These are phyloP conservation scores for Copsychus sechellarum DNA, from an alignment of 2,113 vertebrate species.

Conservation along the genomic window DNA sequence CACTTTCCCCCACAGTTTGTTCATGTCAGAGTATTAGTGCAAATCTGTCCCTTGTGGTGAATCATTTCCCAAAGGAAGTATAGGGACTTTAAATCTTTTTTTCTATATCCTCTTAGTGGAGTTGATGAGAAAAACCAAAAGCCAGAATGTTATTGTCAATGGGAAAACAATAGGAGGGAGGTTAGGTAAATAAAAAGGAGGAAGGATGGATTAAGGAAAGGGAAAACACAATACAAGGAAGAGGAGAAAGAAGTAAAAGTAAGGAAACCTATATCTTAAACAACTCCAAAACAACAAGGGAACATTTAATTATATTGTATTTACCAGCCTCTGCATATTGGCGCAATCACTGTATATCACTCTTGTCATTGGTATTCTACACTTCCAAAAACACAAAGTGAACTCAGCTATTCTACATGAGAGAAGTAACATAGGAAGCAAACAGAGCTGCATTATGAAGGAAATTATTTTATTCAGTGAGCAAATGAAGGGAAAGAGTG, in stretches of 20 bases:
- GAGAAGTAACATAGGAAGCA: background rate
- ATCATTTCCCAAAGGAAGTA: background rate
- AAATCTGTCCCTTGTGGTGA: background rate
- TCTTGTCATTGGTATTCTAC: background rate
- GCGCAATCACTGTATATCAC: background rate
- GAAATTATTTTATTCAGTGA: background rate
- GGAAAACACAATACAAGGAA: background rate
- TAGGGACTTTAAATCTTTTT: background rate
- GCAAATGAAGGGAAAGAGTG: background rate
- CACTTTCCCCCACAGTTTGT: background rate
- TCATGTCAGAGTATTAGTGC: background rate
- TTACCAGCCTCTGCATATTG: background rate
- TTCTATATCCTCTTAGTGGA: background rate
- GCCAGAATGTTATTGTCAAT: background rate
- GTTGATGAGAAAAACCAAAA: background rate
- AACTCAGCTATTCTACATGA: background rate
- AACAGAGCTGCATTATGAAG: background rate
- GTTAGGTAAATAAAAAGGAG: constrained; percentile 13
- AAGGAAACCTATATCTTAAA: background rate
- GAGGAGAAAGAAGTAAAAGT: background rate
- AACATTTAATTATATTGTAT: background rate
- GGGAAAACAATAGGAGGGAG: background rate
- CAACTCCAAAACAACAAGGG: background rate
- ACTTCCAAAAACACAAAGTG: background rate
- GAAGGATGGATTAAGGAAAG: background rate